A percentile compares a stretch with the other conserved stretches of the same genome.
phyloP scores from a whole-genome alignment of 2,113 vertebrate species.

The Cheilinus undulatus region DNA sequence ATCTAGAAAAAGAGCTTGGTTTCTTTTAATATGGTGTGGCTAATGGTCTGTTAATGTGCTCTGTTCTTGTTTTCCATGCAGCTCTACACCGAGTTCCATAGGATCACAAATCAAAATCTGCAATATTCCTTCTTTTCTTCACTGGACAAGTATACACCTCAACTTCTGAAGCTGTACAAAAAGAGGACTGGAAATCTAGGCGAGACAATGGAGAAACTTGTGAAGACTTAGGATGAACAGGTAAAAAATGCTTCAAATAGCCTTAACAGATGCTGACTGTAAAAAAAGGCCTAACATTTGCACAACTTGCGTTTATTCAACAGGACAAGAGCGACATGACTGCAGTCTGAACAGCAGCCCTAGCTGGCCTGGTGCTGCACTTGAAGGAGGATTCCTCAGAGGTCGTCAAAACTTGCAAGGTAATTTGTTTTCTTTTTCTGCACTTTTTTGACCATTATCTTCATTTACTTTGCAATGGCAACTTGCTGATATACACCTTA shows the following conservation, averaged over 20 bases:
- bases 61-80: background rate
- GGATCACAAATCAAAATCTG: background rate
- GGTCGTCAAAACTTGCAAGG: constrained; percentile 1
- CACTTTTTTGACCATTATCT: too few species aligned
- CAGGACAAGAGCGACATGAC: background rate
- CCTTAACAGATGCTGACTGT: too few species aligned
- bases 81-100: background rate
- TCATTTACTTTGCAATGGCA: too few species aligned
- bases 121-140: background rate
- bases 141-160: background rate
- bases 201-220: background rate
- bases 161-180: background rate
- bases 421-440: background rate
- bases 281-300: too few species aligned
- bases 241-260: background rate
- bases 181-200: background rate
- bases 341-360: background rate
- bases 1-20: too few species aligned
- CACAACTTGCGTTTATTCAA: background rate
- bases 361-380: background rate
- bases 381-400: constrained; percentile 5
- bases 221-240: background rate
- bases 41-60: too few species aligned
- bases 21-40: too few species aligned
- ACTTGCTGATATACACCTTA: too few species aligned